These are phyloP conservation scores for Eupelmus urozonus DNA, from an alignment of 2,888 invertebrate genomes.

Conservation along the genomic window DNA sequence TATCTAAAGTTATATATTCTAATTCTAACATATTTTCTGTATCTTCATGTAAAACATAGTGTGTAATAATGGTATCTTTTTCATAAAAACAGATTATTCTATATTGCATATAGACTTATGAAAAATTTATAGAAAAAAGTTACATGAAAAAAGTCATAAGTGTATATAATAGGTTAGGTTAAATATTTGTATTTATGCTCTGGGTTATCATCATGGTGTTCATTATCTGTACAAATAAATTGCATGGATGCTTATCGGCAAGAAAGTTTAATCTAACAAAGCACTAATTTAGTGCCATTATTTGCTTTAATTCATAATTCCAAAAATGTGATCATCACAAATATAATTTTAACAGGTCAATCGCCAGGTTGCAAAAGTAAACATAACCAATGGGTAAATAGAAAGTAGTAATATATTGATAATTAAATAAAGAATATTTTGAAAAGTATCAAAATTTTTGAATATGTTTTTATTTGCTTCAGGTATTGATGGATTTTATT, in stretches of 20 bases:
- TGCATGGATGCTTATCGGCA: not conserved
- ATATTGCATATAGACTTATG: not conserved
- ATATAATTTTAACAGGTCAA: not conserved
- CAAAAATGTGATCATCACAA: not conserved
- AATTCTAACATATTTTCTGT: too few relatives aligned
- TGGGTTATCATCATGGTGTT: slow-evolving; percentile 19
- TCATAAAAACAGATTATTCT: too few relatives aligned
- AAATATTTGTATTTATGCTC: slow-evolving; percentile 15
- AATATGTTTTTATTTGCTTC: too few relatives aligned
- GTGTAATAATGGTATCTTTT: too few relatives aligned
- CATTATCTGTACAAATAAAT: not conserved
- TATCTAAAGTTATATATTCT: too few relatives aligned
- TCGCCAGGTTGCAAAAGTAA: not conserved
- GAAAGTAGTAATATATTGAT: too few relatives aligned
- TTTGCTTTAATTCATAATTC: slow-evolving; percentile 10
- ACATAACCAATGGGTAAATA: not conserved
- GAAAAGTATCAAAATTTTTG: not conserved
- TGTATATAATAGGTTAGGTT: slow-evolving; percentile 28
- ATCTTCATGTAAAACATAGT: too few relatives aligned
- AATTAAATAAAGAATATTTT: too few relatives aligned
- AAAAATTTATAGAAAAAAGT: not conserved
- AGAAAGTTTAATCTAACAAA: slow-evolving; percentile 15
- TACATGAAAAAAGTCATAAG: not conserved
- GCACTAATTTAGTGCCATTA: not conserved
- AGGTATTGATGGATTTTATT: too few relatives aligned